Evolutionary conservation across 2,797 vertebrate species (phyloP), one percentile per base, ranked within the genome.

Genomic region (Carapus acus): DNA sequence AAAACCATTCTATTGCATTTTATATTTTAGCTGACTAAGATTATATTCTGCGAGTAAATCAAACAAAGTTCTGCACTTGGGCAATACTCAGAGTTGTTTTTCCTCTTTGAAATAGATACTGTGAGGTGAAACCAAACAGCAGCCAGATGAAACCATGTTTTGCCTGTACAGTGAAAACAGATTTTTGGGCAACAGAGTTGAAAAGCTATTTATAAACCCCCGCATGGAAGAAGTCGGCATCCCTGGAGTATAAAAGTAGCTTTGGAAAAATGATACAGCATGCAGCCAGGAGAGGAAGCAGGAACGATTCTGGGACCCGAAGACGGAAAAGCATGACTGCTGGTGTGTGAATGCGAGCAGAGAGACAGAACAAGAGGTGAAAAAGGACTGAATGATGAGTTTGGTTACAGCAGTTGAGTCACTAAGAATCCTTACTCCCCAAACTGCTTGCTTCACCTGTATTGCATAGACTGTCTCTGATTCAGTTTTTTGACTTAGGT

Each of bases 251-350:
- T 85, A 83, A 84, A 84, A 75, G 78, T 73, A 85, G 87, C 85
- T 82, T 85, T 73, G 87, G 86, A 88, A 88, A 84, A 88, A 87
- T 83, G 82, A 89, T 88, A 86, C 81, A 86, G 82, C 71, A 76
- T 27, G 63, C 78, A 86, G 88, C 87, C 85, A 87, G 78, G 60
- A 77, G 67, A 87, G 86, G 86, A 89, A 87, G 79, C 76, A 74
- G 24, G 66, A 75, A 74, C 72, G 20, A 73, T 77, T 83, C 80
- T 79, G 77, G 79, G 80, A 81, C 65, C 82, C 77, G 76, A 85
- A 86, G 82, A 83, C 77, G 82, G 83, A 88, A 87, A 82, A 78
- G 67, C 66, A 40, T 49, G 76, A 74, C 78, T 79, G 70, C 57
- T 64, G 24, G 59, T 54, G 64, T 71, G 45, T 58, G 27, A 27